These are phyloP conservation scores for Trematomus loennbergii DNA, from an alignment of 2,113 vertebrate genomes.

Conservation along the genomic window DNA sequence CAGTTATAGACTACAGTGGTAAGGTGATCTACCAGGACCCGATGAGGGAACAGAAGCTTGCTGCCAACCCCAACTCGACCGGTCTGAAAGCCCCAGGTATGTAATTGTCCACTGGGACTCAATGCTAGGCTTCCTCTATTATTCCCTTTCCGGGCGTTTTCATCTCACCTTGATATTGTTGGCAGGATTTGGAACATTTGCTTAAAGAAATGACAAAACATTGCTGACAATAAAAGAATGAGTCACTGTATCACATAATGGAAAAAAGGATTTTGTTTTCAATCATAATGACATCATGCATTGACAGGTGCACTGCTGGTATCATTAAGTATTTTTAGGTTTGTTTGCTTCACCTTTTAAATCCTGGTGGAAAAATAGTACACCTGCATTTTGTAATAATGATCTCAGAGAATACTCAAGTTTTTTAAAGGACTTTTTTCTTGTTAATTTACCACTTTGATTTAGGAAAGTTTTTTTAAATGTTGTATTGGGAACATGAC, in stretches of 20 bases:
- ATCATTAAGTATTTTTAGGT: background rate
- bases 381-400: too few species aligned
- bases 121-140: slow-evolving; percentile 25
- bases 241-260: slow-evolving; percentile 11
- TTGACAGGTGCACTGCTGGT: background rate
- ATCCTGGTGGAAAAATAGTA: too few species aligned
- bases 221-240: slow-evolving; percentile 4
- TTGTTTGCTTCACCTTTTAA: too few species aligned
- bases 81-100: slow-evolving; percentile 90
- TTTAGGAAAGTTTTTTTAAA: too few species aligned
- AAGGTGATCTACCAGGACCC: slow-evolving; percentile 96
- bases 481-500: too few species aligned
- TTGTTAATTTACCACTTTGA: too few species aligned
- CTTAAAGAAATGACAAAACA: slow-evolving; percentile 32
- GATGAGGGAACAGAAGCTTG: slow-evolving; percentile 90
- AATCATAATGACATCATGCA: background rate
- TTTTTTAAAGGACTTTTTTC: too few species aligned
- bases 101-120: slow-evolving; percentile 50
- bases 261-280: background rate
- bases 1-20: slow-evolving; percentile 91
- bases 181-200: slow-evolving; percentile 36
- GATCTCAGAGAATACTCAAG: too few species aligned
- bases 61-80: slow-evolving; percentile 85
- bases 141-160: slow-evolving; percentile 22
- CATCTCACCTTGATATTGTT: slow-evolving; percentile 25